Base-by-base conservation (phyloP, 2,797 vertebrate species). In the Mus minutoides region DNA sequence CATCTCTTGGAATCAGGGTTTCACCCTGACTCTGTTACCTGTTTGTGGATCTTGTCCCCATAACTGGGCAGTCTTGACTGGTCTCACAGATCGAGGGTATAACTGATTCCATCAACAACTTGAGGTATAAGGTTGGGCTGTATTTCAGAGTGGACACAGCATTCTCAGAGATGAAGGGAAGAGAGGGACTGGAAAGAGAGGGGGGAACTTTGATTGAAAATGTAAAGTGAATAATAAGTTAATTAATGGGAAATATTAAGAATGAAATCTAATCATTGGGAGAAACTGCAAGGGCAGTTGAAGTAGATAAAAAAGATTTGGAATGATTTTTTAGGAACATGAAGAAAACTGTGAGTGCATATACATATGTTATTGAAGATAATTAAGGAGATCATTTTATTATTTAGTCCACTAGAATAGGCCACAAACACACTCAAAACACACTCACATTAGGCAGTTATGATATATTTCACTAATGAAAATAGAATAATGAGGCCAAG, bases 401-500 rank as follows among this genome's bases (percentile, higher is more conserved):
- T 90, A 60, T 60, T 88, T 4, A 84, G 26, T 12, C 1, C 46
- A 75, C 2, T 83, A 5, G 6, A 80, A 56, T 49, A 46, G n/a
- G 10, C 4, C 64, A 60, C 40, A 49, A 31, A 46, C 26, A 62
- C 56, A 19, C 26, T 43, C 29, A 52, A 19, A 2, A 5, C 11
- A 52, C 7, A 67, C 31, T 17, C 75, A 56, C 54, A 87, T 52
- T 49, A 94, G 75, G 58, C 37, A 40, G 73, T 94, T 92, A 24
- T 24, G 77, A 96, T 90, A 56, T 46, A 76, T 22, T 83, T 77
- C 2, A 78, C 0, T 37, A 86, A 64, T 40, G 37, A 95, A 77
- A 54, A 60, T 58, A 92, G 34, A 78, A 40, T 34, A 77, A 88
- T 83, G 52, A 82, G 69, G 22, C 21, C 54, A 93, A 95, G 60